Evolutionary conservation across 2,113 vertebrate species (phyloP), one percentile per base, ranked within the genome.

Genomic region (Nesogale talazaci): DNA sequence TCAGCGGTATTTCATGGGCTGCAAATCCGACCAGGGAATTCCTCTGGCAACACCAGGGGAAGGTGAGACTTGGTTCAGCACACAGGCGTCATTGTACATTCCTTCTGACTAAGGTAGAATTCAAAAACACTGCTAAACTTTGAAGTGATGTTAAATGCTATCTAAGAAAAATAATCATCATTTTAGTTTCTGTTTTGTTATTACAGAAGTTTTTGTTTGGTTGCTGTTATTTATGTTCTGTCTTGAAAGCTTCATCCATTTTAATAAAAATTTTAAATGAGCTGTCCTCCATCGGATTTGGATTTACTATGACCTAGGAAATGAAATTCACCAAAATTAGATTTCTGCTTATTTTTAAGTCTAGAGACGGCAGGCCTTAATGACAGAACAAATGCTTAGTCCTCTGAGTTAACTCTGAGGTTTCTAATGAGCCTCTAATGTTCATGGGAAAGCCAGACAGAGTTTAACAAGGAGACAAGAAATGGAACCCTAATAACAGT

Each of bases 251-350:
- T 81, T 57, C 57, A 82, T 92, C 88, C 61, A 89, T 94, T 95
- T 95, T 88, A 86, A 88, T 85, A 92, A 93, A 75, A 92, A 93
- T 86, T 92, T 91, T 92, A 61, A 92, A 94, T 86, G 25, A 91
- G 67, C 42, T 89, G 22, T 76, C 88, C 91, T 78, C 57, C 91
- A 59, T 89, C 75, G 86, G 77, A 89, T 40, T 57, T 94, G 34
- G 74, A 89, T 90, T 92, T 86, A 89, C 46, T 87, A 63, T 94
- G 82, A 91, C 82, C 75, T 77, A 87, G 9, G 72, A 31, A 89
- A 89, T 89, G 42, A 91, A 94, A 87, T 84, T 95, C 94, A 82
- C 42, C 38, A 89, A 94, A 96, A 94, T 97, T 95, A 82, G 85
- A 94, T 91, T 93, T 74, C 34, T 95, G 87, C 59, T 84, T 76